These are phyloP conservation scores for Hoplias malabaricus DNA, from an alignment of 2,113 vertebrate species.

Conservation along the genomic window DNA sequence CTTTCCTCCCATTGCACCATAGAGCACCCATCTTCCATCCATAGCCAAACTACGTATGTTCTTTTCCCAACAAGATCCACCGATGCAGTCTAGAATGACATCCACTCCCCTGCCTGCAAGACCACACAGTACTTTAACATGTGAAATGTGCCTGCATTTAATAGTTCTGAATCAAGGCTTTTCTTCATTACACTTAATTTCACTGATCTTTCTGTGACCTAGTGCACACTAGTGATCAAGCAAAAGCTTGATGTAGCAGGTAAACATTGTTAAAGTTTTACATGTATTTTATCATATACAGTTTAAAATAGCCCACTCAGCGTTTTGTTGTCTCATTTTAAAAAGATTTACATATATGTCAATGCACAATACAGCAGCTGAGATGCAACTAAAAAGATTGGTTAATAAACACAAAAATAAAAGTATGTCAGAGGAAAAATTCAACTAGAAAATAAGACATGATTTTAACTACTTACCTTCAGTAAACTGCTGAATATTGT, in stretches of 20 bases:
- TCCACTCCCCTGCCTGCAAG: constrained; percentile 79
- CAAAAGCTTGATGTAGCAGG: too few species aligned
- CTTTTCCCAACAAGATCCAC: constrained; percentile 79
- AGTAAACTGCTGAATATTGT: constrained; percentile 75
- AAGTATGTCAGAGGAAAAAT: too few species aligned
- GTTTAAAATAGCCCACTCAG: too few species aligned
- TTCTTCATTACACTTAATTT: not conserved
- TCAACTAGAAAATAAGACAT: too few species aligned
- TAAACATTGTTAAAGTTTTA: too few species aligned
- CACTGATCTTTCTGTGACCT: not conserved
- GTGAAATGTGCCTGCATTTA: not conserved
- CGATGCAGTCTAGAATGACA: constrained; percentile 83
- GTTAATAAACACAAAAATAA: too few species aligned
- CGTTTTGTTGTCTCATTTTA: too few species aligned
- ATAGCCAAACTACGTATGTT: constrained; percentile 76
- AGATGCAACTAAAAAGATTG: too few species aligned
- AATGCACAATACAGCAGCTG: too few species aligned
- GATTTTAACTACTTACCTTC: constrained; percentile 66
- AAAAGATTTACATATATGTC: too few species aligned
- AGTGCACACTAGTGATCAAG: not conserved
- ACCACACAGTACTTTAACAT: not conserved
- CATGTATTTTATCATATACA: too few species aligned
- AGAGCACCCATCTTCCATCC: constrained; percentile 84
- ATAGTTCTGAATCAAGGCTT: not conserved
- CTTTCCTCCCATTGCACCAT: constrained; percentile 77